Base-by-base conservation (phyloP, 2,888 invertebrate genomes). In the Leptura quadrifasciata region DNA sequence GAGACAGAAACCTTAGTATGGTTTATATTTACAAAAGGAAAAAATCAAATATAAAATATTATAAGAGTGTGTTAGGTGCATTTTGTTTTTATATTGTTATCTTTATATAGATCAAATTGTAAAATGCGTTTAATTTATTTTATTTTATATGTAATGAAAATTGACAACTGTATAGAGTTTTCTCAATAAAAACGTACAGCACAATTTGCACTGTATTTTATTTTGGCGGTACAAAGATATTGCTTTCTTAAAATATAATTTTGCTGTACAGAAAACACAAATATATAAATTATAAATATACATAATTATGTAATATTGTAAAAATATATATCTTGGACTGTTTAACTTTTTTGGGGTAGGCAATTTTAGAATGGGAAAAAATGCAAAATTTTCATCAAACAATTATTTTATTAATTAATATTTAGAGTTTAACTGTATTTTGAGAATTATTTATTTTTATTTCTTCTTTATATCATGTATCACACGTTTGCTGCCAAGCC, bases 1-100 rank as follows among this genome's bases (percentile, higher is more conserved):
- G 18, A 67, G 27, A 58, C 58, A 39, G 18, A 55, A 52, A 47
- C 15, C 27, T 8, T 31, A 31, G 35, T 5, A 27, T 55, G 24
- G 31, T 68, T 69, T 35, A 58, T n/a, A 58, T 69, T 58, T 68
- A 52, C 47, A 67, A 54, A 31, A 61, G 17, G 6, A 35, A 61
- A 24, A 24, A 68, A 68, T 35, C 31, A 58, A 47, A 69, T 68
- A 57, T 39, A 35, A 20, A 69, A 57, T 20, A 39, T 31, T 39
- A 39, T 58, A 31, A 12, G 75, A 75, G 75, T 75, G 75, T 75
- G 75, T 75, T 75, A 75, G 71, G 75, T 71, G 64, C 75, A 70
- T 63, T 55, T 64, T 39, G 27, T 55, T 70, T 47, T 75, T 21
- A 20, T 57, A 57, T 57, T 57, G 57, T 57, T 57, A 57, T 57